Evolutionary conservation across 2,888 invertebrate genomes (phyloP).

Genomic region (Neoitamus cyanurus): DNA sequence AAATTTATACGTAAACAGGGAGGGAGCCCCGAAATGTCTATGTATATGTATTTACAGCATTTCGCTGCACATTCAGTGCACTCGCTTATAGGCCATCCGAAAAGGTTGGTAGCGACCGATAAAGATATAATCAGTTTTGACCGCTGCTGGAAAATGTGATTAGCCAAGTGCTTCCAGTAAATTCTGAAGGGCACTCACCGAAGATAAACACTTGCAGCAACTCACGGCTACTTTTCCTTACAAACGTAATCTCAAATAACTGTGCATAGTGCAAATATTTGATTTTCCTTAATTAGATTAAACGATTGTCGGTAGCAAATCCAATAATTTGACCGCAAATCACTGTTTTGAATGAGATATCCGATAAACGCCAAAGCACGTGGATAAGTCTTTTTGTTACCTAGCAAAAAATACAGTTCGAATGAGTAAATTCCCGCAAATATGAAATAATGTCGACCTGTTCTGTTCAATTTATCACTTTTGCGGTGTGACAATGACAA

Average conservation of each 20-base stretch:
- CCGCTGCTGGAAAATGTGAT: slow-evolving; percentile 24
- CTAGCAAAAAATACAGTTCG: not conserved
- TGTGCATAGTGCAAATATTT: slow-evolving; percentile 21
- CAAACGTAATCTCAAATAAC: not conserved
- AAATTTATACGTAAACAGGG: not conserved
- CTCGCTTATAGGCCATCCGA: slow-evolving; percentile 20
- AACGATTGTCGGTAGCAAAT: not conserved
- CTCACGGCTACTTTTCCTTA: not conserved
- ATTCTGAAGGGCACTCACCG: not conserved
- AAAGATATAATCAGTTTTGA: slow-evolving; percentile 31
- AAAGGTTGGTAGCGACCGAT: slow-evolving; percentile 10
- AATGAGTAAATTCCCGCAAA: no score
- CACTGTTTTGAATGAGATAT: not conserved
- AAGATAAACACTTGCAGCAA: slow-evolving; percentile 9
- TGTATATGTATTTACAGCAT: not conserved
- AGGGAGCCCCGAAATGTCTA: not conserved
- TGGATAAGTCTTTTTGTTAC: not conserved
- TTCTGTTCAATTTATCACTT: no score
- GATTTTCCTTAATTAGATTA: slow-evolving; percentile 19
- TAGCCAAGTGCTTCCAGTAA: slow-evolving; percentile 18
- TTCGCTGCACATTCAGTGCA: not conserved
- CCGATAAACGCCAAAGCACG: not conserved
- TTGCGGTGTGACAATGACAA: no score
- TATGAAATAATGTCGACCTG: not conserved
- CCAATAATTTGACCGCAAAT: not conserved